These are phyloP conservation scores for Motacilla tschutschensis DNA, from an alignment of 2,113 vertebrate genomes.

Conservation along the genomic window DNA sequence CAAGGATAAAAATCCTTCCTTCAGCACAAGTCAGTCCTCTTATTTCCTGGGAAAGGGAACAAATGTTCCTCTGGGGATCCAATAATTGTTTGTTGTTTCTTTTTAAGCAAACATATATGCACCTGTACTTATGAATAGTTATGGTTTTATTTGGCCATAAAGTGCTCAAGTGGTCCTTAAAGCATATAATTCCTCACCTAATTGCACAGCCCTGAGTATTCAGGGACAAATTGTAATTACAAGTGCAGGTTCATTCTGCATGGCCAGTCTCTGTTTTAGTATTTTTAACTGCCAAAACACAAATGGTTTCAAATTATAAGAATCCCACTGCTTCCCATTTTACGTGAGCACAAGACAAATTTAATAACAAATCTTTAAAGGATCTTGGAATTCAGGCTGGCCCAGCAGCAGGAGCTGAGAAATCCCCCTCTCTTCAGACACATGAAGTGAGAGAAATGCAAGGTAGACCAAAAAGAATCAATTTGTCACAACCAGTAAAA, in stretches of 20 bases:
- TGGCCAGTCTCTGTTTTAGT: neutral
- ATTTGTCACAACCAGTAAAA: conserved; percentile 22
- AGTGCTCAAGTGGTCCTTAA: neutral
- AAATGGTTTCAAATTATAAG: neutral
- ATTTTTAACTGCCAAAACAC: neutral
- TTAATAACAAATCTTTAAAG: neutral
- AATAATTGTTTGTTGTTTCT: neutral
- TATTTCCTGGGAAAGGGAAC: neutral
- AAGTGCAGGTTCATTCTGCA: neutral
- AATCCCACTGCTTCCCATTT: neutral
- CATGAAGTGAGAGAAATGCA: neutral
- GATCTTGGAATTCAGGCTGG: neutral
- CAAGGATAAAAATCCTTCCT: neutral
- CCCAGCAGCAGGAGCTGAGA: neutral
- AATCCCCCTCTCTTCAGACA: neutral
- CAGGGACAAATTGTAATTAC: neutral
- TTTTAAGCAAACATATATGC: neutral
- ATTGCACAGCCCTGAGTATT: neutral
- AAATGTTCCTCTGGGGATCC: neutral
- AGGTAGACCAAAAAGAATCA: neutral
- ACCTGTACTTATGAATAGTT: neutral
- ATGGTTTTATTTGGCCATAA: neutral
- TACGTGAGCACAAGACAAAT: neutral
- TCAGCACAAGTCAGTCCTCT: neutral
- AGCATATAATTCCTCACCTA: neutral